Conservation (phyloP, 2,888 invertebrate genomes). For the Morpho achilles region DNA sequence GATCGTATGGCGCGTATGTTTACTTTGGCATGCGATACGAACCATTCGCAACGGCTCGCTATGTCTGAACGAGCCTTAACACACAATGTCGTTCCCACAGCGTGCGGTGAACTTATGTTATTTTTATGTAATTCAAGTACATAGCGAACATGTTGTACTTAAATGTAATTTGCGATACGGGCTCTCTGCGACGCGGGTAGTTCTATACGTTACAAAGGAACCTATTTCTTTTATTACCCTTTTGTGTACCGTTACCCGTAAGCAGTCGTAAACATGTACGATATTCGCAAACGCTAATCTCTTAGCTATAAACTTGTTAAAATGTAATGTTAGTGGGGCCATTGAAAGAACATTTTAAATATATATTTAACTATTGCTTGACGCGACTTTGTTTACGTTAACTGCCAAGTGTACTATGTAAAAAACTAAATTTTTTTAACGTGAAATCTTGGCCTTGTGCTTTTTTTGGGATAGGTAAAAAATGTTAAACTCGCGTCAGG, state of each 20-base stretch:
- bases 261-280: background rate
- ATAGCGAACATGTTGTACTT: conserved; percentile 1
- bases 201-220: conserved; percentile 1
- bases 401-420: too few relatives aligned
- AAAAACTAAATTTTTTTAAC: too few relatives aligned
- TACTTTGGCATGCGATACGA: too few relatives aligned
- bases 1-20: too few relatives aligned
- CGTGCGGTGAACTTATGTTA: conserved; percentile 11
- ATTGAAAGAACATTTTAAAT: background rate
- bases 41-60: too few relatives aligned
- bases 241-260: conserved; percentile 10
- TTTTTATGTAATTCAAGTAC: conserved; percentile 4
- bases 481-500: too few relatives aligned
- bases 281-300: conserved; percentile 6
- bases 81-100: conserved; percentile 15
- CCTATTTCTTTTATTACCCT: conserved; percentile 11
- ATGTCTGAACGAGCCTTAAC: conserved; percentile 15
- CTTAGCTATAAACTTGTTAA: background rate
- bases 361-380: too few relatives aligned
- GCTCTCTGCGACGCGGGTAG: background rate
- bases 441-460: too few relatives aligned
- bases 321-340: background rate
- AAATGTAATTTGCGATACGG: conserved; percentile 11
- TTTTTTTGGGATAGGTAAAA: too few relatives aligned
- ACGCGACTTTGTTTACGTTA: too few relatives aligned